phyloP scores from a whole-genome alignment of 2,797 vertebrate genomes.

The Sebastes steindachneri region DNA sequence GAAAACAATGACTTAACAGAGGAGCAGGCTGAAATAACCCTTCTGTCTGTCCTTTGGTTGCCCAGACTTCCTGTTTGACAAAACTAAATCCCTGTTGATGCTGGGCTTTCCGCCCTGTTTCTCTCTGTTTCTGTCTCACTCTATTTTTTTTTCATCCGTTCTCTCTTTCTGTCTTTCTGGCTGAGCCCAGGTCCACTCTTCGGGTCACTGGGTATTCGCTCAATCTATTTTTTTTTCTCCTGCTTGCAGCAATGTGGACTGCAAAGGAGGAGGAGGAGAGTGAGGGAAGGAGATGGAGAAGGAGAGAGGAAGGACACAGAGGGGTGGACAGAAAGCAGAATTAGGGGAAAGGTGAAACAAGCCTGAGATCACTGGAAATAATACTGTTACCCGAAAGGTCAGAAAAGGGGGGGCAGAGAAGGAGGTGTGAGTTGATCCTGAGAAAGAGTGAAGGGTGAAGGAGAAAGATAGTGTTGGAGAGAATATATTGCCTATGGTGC shows the following conservation, averaged over 20 bases:
- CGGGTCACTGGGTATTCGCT: constrained; percentile 63
- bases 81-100: constrained; percentile 81
- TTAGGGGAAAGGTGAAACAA: constrained; percentile 59
- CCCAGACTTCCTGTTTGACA: constrained; percentile 84
- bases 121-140: constrained; percentile 49
- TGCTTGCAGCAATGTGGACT: constrained; percentile 20
- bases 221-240: constrained; percentile 47
- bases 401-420: constrained; percentile 8
- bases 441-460: constrained; percentile 32
- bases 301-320: constrained; percentile 42
- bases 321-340: constrained; percentile 49
- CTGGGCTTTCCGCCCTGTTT: constrained; percentile 76
- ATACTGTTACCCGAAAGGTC: constrained; percentile 32
- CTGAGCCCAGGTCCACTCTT: constrained; percentile 52
- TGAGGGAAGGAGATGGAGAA: constrained; percentile 28
- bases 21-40: constrained; percentile 78
- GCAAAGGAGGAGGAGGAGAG: constrained; percentile 20
- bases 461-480: constrained; percentile 19
- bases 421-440: constrained; percentile 25
- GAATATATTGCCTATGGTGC: constrained; percentile 35
- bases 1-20: constrained; percentile 82
- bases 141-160: constrained; percentile 23
- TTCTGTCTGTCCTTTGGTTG: constrained; percentile 76
- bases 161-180: constrained; percentile 38
- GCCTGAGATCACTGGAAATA: constrained; percentile 34